Evolutionary conservation across 2,888 invertebrate species (phyloP).

Genomic region (Tenthredo mesomela): DNA sequence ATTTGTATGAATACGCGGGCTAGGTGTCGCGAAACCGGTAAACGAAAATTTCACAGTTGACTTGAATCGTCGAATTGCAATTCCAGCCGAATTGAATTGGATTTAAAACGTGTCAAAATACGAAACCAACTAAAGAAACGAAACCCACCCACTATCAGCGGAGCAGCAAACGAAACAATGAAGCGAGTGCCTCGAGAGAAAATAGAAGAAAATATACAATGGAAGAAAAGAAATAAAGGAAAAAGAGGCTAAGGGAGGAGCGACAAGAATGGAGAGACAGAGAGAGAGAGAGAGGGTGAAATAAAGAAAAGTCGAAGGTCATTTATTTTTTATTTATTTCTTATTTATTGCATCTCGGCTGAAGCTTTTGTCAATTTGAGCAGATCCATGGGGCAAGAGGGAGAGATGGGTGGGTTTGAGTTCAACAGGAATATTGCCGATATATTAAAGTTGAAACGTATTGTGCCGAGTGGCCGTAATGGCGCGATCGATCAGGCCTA

Average conservation of each 20-base stretch:
- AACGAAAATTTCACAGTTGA: conserved; percentile 22
- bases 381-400: conserved; percentile 5
- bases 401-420: background rate
- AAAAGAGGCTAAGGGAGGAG: background rate
- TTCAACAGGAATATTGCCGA: conserved; percentile 48
- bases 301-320: conserved; percentile 36
- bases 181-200: conserved; percentile 22
- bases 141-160: conserved; percentile 29
- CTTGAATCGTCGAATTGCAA: conserved; percentile 29
- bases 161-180: conserved; percentile 38
- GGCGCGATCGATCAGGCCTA: conserved; percentile 51
- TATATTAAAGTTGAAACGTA: conserved; percentile 49
- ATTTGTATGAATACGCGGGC: background rate
- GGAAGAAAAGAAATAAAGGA: background rate
- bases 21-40: background rate
- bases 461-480: conserved; percentile 51
- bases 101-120: conserved; percentile 33
- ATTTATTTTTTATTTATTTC: conserved; percentile 41
- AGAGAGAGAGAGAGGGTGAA: background rate
- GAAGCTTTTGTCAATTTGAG: conserved; percentile 50
- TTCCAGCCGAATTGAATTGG: background rate
- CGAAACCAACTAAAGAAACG: conserved; percentile 33
- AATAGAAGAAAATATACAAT: conserved; percentile 36
- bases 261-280: background rate
- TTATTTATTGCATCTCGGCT: conserved; percentile 40